Base-by-base conservation (phyloP, 2,797 vertebrate species). In the Acanthornis magna region DNA sequence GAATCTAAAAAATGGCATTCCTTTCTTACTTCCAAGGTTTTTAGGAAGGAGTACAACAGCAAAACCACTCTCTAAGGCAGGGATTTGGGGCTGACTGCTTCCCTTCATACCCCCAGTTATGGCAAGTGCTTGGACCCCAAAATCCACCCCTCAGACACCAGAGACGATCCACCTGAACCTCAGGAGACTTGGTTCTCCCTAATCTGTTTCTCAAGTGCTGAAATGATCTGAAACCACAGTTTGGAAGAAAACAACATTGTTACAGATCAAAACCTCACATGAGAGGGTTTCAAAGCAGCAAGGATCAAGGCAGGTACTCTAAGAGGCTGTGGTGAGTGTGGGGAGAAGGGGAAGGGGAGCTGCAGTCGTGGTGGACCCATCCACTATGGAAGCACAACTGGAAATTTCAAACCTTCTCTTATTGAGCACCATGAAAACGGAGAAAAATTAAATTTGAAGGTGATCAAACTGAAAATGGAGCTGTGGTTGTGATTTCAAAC, bases 311-410 rank as follows among this genome's bases (percentile, higher is more conserved):
- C 17, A 89, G 77, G 72, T 2, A 16, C n/a, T 45, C 54, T 45
- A 36, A 1, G 11, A 43, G 73, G 90, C 57, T 74, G 53, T 14
- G 42, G 50, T n/a, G 80, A 77, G 71, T 4, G 26, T 21, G 10
- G 88, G 89, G 60, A 74, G 40, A 11, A 79, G 83, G 93, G 75
- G 50, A 40, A 57, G 51, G 76, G 63, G 71, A 80, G 78, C 88
- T 91, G 96, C 96, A 96, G 96, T 85, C 82, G 14, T 43, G 93
- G 94, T 76, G 93, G 88, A 92, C 95, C 88, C 93, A 48, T 75
- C 91, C 78, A 5, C 96, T 88, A 72, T 16, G 86, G 83, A 93
- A 96, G 95, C 93, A 85, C 93, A 88, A 48, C 40, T 42, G 38
- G 26, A 18, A 15, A 32, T 22, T 7, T 61, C 73, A 73, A 21